Evolutionary conservation across 2,113 vertebrate species (phyloP).

Genomic region (Odocoileus hemionus): DNA sequence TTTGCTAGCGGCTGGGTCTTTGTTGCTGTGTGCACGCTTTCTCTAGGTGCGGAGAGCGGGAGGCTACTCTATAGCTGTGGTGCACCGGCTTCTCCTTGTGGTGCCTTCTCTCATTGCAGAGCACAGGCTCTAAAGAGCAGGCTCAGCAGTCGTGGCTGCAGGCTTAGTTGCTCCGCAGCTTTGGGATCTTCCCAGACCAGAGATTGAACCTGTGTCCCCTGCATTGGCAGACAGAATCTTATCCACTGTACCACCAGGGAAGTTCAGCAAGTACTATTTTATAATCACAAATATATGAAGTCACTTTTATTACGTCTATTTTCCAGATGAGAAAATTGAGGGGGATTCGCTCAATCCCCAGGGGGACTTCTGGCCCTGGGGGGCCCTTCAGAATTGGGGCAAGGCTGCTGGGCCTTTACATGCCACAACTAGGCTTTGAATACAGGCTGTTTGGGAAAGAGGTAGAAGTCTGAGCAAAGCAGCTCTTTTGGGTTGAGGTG

Average conservation of each 20-base stretch:
- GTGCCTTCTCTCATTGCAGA: neutral
- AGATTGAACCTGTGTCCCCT: neutral
- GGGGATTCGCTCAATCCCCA: neutral
- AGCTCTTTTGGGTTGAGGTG: neutral
- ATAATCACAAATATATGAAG: neutral
- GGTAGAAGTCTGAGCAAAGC: neutral
- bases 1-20: neutral
- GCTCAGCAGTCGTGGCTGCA: neutral
- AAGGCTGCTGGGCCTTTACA: neutral
- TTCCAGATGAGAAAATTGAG: neutral
- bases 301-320: neutral
- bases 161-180: neutral
- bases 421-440: neutral
- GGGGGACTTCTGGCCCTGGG: neutral
- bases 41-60: neutral
- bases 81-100: neutral
- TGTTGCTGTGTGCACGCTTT: neutral
- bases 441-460: neutral
- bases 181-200: neutral
- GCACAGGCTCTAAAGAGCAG: neutral
- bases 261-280: neutral
- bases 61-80: neutral
- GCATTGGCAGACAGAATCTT: neutral
- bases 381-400: neutral
- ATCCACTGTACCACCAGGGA: neutral